Conservation (phyloP, 1,140 invertebrate genomes). For the Pissodes strobi region DNA sequence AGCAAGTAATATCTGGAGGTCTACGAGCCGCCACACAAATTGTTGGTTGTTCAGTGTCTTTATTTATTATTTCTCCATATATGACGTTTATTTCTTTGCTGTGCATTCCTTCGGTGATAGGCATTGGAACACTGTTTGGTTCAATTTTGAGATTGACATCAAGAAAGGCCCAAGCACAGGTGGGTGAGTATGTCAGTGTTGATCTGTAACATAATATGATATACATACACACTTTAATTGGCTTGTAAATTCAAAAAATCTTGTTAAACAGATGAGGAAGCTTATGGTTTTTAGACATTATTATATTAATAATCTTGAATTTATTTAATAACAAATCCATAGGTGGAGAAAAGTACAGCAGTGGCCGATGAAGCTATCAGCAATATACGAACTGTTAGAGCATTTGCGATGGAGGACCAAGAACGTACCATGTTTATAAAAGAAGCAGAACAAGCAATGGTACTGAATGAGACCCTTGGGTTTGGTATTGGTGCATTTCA, state of each 20-base stretch:
- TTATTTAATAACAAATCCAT: no score
- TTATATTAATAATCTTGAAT: no score
- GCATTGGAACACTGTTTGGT: conserved; percentile 76
- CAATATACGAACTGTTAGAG: conserved; percentile 88
- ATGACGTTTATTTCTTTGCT: conserved; percentile 81
- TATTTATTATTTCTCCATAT: conserved; percentile 84
- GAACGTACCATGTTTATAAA: conserved; percentile 76
- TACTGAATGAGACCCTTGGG: conserved; percentile 79
- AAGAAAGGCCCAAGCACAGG: conserved; percentile 77
- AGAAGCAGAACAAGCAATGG: conserved; percentile 74
- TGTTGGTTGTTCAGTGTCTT: conserved; percentile 75
- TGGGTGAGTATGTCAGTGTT: conserved; percentile 47
- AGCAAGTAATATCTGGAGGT: conserved; percentile 87
- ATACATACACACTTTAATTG: no score
- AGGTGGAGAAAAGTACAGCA: conserved; percentile 81
- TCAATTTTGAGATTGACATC: conserved; percentile 73
- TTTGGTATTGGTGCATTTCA: conserved; percentile 89
- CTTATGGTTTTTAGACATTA: no score
- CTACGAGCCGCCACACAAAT: conserved; percentile 83
- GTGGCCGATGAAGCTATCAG: conserved; percentile 91
- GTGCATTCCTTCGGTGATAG: conserved; percentile 81
- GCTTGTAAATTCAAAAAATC: no score
- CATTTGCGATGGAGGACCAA: conserved; percentile 89
- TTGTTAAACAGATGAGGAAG: no score
- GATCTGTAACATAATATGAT: no score